Base-by-base conservation (phyloP, 1,140 invertebrate genomes). In the Hylaeus volcanicus region DNA sequence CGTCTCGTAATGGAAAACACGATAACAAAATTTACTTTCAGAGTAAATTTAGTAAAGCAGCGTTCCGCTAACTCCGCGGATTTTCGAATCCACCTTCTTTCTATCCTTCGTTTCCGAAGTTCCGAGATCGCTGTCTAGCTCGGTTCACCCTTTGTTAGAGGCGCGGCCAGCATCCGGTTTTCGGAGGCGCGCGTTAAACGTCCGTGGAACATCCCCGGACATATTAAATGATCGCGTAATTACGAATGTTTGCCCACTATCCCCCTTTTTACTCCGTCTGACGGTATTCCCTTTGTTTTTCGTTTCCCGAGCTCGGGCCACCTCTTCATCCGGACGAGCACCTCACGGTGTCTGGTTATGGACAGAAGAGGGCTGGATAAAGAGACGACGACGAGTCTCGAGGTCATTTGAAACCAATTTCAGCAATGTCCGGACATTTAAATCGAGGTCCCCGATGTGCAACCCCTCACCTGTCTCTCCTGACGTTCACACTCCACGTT, bases 351-450 rank as follows among this genome's bases (percentile, higher is more conserved):
- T 53, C 60, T 41, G 56, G 48, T 53, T 63, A 63, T 8, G 68
- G 48, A 66, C 63, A 41, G 70, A 75, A 74, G 80, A 55, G 72
- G 73, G n/a, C 58, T 64, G 68, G 84, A 89, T 88, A 89, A 86
- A 88, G 84, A 80, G 76, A 74, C 80, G 64, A 83, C 80, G 73
- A 78, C 82, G 79, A 73, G 75, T 83, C 73, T 83, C 83, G 70
- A 56, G 88, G 86, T 89, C 87, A 86, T 85, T 84, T 84, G 85
- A 75, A 80, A 90, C 82, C 87, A 89, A 90, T 90, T 89, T 87
- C 85, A 89, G 66, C 88, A 77, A 89, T 87, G 88, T 77, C 26
- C 86, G 85, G 71, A 83, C 84, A 89, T 89, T 89, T 89, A 89
- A 90, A 89, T 89, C 83, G 88, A 88, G 83, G 79, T 48, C 45